Evolutionary conservation across 1,140 invertebrate species (phyloP).

Genomic region (Listronotus oregonensis): DNA sequence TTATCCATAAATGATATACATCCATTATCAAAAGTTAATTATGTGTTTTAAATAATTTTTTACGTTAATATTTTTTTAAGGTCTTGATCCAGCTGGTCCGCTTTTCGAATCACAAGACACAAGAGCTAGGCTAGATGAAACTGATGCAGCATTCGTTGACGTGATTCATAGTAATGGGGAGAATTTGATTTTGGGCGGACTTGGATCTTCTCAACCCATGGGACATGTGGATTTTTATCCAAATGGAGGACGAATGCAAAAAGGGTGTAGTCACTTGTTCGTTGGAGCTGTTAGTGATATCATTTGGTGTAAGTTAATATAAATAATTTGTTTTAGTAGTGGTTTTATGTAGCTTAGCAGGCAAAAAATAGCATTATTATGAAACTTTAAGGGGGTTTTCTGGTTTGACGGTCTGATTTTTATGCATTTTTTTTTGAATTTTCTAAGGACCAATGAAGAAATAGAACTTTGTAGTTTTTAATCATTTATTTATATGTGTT

Average conservation of each 20-base stretch:
- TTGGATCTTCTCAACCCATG: conserved; percentile 85
- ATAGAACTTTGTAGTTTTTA: no score
- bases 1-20: no score
- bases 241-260: conserved; percentile 88
- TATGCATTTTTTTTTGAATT: no score
- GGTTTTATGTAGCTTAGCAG: no score
- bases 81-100: conserved; percentile 88
- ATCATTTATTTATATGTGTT: no score
- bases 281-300: conserved; percentile 90
- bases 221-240: conserved; percentile 93
- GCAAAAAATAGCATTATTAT: no score
- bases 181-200: conserved; percentile 80
- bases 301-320: conserved; percentile 87
- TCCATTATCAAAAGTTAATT: no score
- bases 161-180: conserved; percentile 94
- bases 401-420: no score
- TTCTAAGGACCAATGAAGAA: no score
- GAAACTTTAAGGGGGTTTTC: no score
- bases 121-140: conserved; percentile 77
- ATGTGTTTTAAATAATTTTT: no score
- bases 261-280: conserved; percentile 80
- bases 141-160: conserved; percentile 90
- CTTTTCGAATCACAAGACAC: conserved; percentile 87
- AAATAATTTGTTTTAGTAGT: no score
- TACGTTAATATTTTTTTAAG: conserved; percentile 55